phyloP scores from a whole-genome alignment of 1,140 invertebrate genomes.

The Camponotus pennsylvanicus region DNA sequence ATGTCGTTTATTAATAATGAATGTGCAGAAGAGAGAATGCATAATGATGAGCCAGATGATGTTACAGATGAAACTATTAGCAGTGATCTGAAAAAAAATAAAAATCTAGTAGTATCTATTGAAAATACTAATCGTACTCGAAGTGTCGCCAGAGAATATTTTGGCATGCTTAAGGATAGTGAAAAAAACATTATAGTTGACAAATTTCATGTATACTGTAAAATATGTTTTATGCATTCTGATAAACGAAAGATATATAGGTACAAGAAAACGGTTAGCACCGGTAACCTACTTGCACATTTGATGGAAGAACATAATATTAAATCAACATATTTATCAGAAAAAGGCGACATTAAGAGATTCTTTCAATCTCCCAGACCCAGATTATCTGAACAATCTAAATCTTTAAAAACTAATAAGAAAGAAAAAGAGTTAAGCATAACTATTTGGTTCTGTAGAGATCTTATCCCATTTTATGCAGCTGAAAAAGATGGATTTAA shows the following conservation, averaged over 20 bases:
- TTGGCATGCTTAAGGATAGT: neutral
- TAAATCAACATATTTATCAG: slow-evolving; percentile 10
- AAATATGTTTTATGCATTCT: slow-evolving; percentile 28
- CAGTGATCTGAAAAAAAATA: slow-evolving; percentile 5
- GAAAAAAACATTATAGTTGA: slow-evolving; percentile 10
- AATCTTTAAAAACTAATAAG: neutral
- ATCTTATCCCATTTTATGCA: neutral
- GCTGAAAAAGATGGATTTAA: slow-evolving; percentile 5
- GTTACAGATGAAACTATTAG: neutral
- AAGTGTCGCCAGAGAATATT: slow-evolving; percentile 32
- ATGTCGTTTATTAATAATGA: neutral
- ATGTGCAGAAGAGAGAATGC: neutral
- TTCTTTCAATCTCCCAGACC: neutral
- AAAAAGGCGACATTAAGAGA: neutral
- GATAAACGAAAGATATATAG: slow-evolving; percentile 17
- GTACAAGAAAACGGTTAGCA: slow-evolving; percentile 19
- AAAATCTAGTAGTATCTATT: slow-evolving; percentile 1
- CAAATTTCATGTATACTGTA: neutral
- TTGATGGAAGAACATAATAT: slow-evolving; percentile 25
- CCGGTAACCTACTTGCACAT: slow-evolving; percentile 8
- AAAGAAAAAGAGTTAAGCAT: slow-evolving; percentile 10
- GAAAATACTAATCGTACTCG: slow-evolving; percentile 32
- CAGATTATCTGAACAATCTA: neutral
- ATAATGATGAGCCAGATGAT: neutral
- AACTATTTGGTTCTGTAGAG: slow-evolving; percentile 12